Evolutionary conservation across 1,140 invertebrate species (phyloP), one percentile per base, ranked within the genome.

Genomic region (Orchestia grillus): DNA sequence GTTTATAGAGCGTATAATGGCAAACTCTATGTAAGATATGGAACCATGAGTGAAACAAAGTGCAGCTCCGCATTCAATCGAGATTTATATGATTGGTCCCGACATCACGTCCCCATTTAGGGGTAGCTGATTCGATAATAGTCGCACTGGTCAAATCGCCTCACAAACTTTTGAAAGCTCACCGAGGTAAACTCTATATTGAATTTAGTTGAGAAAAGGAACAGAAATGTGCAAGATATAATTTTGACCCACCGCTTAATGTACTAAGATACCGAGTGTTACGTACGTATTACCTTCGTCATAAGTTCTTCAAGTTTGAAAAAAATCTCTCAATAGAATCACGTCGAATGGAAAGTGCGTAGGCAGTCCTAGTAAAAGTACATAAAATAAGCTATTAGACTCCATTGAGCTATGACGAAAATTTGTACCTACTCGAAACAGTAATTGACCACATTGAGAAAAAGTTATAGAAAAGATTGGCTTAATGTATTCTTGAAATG

Each of bases 1-100:
- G 44, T 94, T 94, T 94, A 94, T 94, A 94, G 92, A 94, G 92
- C 44, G 92, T 94, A n/a, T 94, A 94, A 47, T 94, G 44, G 44
- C 44, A 94, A 45, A 44, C 92, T 44, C 92, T n/a, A 44, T 40
- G 92, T 47, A 94, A 47, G 43, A 44, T 47, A 40, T 94, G 40
- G 19, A 94, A 94, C 44, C 44, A 44, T 94, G 47, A 94, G 92
- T 94, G 92, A 94, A 94, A 94, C 41, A n/a, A 94, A 94, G 44
- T 47, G 44, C 92, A 45, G 88, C 88, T 42, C 41, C n/a, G 88
- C 88, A 90, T 77, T 77, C 62, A 77, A 28, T 28, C 28, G 62
- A 77, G 62, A 77, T 77, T 77, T 77, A 77, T 77, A 36, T 28
- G 62, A 77, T 36, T 36, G 62, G 62, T 23, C 15, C 62, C 3